Conservation (phyloP, 1,140 invertebrate genomes). For the Camponotus floridanus region DNA sequence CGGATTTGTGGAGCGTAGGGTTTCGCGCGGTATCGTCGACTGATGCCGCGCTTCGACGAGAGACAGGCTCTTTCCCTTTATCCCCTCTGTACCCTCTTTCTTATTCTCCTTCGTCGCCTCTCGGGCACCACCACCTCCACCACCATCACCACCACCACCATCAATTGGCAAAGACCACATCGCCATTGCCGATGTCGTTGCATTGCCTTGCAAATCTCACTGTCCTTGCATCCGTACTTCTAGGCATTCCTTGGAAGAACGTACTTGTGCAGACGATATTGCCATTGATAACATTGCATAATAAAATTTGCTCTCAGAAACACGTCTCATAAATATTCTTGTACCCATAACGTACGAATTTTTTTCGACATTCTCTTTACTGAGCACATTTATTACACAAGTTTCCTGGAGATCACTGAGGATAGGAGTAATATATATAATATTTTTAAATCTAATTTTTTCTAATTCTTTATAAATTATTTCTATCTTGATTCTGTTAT, state of each 20-base stretch:
- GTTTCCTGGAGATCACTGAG: neutral
- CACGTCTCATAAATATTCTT: neutral
- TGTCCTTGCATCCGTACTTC: constrained; percentile 45
- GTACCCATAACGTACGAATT: neutral
- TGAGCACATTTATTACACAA: neutral
- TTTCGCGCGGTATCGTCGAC: constrained; percentile 73
- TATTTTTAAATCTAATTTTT: neutral
- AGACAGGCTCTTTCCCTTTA: constrained; percentile 59
- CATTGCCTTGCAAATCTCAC: constrained; percentile 48
- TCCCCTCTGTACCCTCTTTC: constrained; percentile 57
- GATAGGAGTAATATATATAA: neutral
- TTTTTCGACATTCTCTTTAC: neutral
- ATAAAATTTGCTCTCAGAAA: neutral
- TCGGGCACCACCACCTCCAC: neutral
- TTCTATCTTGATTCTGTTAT: neutral
- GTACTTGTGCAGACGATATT: neutral
- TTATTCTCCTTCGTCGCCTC: constrained; percentile 21
- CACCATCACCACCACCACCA: constrained; percentile 18
- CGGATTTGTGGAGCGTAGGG: constrained; percentile 64
- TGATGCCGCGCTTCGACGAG: constrained; percentile 68
- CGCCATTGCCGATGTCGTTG: constrained; percentile 4
- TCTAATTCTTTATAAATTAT: neutral
- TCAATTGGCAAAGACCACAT: neutral
- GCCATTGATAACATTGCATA: neutral
- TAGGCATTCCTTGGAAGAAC: neutral